Evolutionary conservation across 2,797 vertebrate genomes (phyloP).

Genomic region (Hephaestus fuliginosus): DNA sequence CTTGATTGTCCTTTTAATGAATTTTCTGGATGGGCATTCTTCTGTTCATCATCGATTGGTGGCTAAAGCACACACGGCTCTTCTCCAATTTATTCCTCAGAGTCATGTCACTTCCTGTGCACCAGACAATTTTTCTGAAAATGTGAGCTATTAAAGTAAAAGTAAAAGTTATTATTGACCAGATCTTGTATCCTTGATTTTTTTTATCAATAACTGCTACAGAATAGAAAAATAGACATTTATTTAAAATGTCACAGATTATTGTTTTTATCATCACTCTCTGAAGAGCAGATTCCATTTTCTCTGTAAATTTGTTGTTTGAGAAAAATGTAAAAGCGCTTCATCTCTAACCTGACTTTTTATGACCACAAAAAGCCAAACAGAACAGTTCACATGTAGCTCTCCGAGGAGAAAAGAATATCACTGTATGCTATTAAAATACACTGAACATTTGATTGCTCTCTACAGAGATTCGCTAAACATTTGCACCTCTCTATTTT

Average conservation of each 20-base stretch:
- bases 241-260: slow-evolving; percentile 21
- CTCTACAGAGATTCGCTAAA: slow-evolving; percentile 50
- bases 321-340: not conserved
- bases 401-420: not conserved
- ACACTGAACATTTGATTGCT: slow-evolving; percentile 51
- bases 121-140: not conserved
- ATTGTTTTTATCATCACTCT: slow-evolving; percentile 17
- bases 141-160: too few relatives aligned
- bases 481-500: slow-evolving; percentile 51
- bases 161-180: slow-evolving; percentile 7
- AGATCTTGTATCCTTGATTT: not conserved
- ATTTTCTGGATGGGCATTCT: not conserved
- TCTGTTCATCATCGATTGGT: not conserved
- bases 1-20: not conserved
- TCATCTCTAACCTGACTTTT: not conserved
- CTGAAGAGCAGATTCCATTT: slow-evolving; percentile 9
- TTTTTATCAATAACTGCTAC: not conserved
- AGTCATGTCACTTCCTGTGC: not conserved
- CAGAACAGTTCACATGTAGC: not conserved
- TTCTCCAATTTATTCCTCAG: not conserved
- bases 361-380: not conserved
- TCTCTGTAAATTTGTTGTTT: slow-evolving; percentile 2
- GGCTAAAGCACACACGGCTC: not conserved
- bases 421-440: slow-evolving; percentile 29
- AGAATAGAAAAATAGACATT: not conserved